phyloP scores from a whole-genome alignment of 1,140 invertebrate genomes.

The Acromyrmex heyeri region DNA sequence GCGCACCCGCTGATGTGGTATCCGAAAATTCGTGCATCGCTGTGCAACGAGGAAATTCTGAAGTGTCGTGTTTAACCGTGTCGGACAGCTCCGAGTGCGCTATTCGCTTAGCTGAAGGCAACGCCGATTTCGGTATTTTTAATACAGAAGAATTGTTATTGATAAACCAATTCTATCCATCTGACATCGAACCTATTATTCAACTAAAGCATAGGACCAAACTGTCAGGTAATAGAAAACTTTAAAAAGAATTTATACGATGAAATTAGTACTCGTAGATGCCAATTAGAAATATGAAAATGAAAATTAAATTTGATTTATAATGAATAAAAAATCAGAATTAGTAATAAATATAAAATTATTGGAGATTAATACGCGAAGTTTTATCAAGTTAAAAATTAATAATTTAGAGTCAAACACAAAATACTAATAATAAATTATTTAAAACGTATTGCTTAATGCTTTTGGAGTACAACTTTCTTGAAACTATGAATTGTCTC shows the following conservation, averaged over 20 bases:
- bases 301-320: background rate
- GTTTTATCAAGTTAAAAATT: background rate
- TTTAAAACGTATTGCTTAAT: background rate
- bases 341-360: background rate
- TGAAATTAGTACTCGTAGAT: background rate
- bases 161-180: constrained; percentile 84
- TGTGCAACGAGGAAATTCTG: constrained; percentile 63
- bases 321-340: background rate
- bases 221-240: constrained; percentile 71
- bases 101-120: constrained; percentile 82
- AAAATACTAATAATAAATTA: background rate
- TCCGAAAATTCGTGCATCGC: constrained; percentile 48
- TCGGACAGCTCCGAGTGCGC: constrained; percentile 87
- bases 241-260: constrained; percentile 20
- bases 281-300: background rate
- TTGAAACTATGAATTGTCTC: background rate
- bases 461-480: background rate
- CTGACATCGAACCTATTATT: constrained; percentile 83
- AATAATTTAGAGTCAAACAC: background rate
- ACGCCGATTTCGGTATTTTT: constrained; percentile 87
- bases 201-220: constrained; percentile 84
- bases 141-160: constrained; percentile 87
- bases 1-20: constrained; percentile 60
- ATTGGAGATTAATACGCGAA: background rate
- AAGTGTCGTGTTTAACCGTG: constrained; percentile 76